Conservation (phyloP, 2,113 vertebrate genomes). For the Proteles cristata region DNA sequence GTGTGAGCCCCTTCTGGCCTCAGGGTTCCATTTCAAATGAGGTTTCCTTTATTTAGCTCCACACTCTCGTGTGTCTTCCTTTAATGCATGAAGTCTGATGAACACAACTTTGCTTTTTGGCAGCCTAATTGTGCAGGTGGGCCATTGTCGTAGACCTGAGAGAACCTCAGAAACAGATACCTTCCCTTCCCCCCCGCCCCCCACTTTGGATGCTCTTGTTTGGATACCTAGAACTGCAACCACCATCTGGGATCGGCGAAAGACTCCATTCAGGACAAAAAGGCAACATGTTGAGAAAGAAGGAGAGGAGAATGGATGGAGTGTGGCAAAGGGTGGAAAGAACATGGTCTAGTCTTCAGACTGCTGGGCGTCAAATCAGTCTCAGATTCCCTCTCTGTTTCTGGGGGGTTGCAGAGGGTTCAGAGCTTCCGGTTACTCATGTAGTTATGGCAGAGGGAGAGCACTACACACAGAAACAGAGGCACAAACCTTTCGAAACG, state of each 20-base stretch:
- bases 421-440: too few relatives aligned
- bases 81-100: too few relatives aligned
- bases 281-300: not conserved
- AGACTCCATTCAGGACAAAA: too few relatives aligned
- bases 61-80: not conserved
- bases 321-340: too few relatives aligned
- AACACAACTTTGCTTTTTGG: not conserved
- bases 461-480: not conserved
- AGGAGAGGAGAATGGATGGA: not conserved
- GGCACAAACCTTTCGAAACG: not conserved
- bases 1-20: too few relatives aligned
- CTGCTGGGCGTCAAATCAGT: too few relatives aligned
- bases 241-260: not conserved
- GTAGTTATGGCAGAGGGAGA: rapidly evolving
- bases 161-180: not conserved
- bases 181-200: rapidly evolving
- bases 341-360: not conserved
- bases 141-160: too few relatives aligned
- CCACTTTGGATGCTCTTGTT: not conserved
- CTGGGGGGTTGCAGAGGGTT: too few relatives aligned
- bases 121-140: not conserved
- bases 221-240: too few relatives aligned
- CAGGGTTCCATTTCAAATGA: too few relatives aligned
- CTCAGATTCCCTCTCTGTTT: too few relatives aligned
- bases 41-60: too few relatives aligned